Evolutionary conservation across 1,140 invertebrate species (phyloP).

Genomic region (Drosophila pallidifrons): DNA sequence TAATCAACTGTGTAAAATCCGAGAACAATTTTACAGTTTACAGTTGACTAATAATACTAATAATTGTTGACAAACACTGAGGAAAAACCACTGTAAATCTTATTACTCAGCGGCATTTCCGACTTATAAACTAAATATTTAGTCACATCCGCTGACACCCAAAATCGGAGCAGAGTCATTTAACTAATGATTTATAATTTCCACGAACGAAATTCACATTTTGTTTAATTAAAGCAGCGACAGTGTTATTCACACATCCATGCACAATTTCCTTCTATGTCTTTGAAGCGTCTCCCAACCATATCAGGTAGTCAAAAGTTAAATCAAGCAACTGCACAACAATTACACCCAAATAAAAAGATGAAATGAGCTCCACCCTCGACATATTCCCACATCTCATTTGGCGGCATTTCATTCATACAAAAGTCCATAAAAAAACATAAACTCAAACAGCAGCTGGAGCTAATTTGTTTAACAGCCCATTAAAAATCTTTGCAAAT

Average conservation of each 20-base stretch:
- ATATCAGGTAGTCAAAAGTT: conserved; percentile 22
- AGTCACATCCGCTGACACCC: not conserved
- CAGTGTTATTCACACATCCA: conserved; percentile 29
- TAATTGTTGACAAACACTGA: not conserved
- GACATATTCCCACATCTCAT: conserved; percentile 66
- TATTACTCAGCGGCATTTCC: not conserved
- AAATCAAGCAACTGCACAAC: conserved; percentile 13
- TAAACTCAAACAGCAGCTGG: conserved; percentile 63
- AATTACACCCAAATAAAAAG: conserved; percentile 24
- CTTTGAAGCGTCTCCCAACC: not conserved
- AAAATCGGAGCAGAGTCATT: not conserved
- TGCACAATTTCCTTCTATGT: conserved; percentile 20
- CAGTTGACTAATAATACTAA: too few species aligned
- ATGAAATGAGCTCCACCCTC: conserved; percentile 43
- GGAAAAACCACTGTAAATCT: not conserved
- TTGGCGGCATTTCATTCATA: conserved; percentile 50
- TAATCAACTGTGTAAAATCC: not conserved
- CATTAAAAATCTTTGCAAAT: conserved; percentile 64
- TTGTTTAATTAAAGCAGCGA: not conserved
- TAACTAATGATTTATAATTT: conserved; percentile 8
- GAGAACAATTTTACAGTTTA: not conserved
- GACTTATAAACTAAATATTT: not conserved
- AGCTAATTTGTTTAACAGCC: conserved; percentile 70
- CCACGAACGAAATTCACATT: not conserved
- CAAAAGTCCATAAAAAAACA: conserved; percentile 46